phyloP scores from a whole-genome alignment of 2,888 invertebrate genomes.

The Caprella mutica region DNA sequence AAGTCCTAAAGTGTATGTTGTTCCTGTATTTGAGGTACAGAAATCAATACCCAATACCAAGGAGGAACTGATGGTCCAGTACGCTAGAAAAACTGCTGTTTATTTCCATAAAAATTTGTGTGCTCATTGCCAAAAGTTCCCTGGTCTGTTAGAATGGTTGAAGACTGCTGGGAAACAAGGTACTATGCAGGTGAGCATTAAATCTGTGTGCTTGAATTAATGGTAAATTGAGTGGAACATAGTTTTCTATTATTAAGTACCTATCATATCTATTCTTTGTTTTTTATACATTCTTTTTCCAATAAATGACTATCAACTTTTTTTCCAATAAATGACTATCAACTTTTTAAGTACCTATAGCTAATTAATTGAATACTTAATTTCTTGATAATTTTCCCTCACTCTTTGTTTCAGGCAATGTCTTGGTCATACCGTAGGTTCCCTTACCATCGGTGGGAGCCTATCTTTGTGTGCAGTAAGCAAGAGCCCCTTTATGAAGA shows the following conservation, averaged over 20 bases:
- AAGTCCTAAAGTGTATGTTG: constrained; percentile 63
- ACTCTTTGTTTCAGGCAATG: constrained; percentile 19
- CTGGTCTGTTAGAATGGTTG: constrained; percentile 32
- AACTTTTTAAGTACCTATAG: no score
- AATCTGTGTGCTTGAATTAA: no score
- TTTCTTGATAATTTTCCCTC: no score
- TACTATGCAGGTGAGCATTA: constrained; percentile 20
- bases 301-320: no score
- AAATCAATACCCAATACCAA: constrained; percentile 47
- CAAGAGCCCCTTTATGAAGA: constrained; percentile 66
- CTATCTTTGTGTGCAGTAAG: constrained; percentile 63
- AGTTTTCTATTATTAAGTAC: no score
- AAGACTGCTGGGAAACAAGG: constrained; percentile 16
- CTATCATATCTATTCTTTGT: no score
- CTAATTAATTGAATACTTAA: no score
- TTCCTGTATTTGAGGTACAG: constrained; percentile 74
- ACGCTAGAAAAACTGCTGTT: constrained; percentile 65
- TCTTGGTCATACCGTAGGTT: constrained; percentile 22
- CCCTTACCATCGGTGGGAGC: constrained; percentile 65
- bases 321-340: no score
- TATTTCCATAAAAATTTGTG: constrained; percentile 86
- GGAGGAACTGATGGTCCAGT: constrained; percentile 54
- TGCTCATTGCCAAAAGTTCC: constrained; percentile 63
- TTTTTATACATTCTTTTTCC: no score
- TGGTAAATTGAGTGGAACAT: no score